phyloP scores from a whole-genome alignment of 2,888 invertebrate genomes.

The Drosophila algonquin region DNA sequence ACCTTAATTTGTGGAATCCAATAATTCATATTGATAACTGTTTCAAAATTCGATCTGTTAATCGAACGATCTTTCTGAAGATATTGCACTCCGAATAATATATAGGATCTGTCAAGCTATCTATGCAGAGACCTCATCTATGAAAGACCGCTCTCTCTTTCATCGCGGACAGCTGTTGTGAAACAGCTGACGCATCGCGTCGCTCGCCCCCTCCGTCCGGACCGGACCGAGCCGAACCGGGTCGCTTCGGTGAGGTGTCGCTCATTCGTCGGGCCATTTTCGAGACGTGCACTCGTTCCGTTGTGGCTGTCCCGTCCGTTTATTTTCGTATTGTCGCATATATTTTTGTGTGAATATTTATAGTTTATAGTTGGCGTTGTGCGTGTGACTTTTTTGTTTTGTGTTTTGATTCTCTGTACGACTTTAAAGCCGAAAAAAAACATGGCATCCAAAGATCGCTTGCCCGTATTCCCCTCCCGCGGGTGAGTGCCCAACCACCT shows the following conservation, averaged over 20 bases:
- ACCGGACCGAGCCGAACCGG: conserved; percentile 18
- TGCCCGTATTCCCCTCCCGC: conserved; percentile 96
- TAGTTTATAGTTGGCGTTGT: conserved; percentile 61
- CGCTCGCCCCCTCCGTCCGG: neutral
- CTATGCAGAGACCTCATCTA: neutral
- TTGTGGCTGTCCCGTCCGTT: conserved; percentile 28
- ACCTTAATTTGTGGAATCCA: no score
- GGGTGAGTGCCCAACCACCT: conserved; percentile 89
- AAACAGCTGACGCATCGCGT: conserved; percentile 32
- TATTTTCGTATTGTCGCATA: conserved; percentile 69
- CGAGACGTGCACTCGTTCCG: conserved; percentile 51
- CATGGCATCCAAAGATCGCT: conserved; percentile 94
- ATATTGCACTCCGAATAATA: neutral
- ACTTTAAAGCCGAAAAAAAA: conserved; percentile 74
- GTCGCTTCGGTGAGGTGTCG: conserved; percentile 19
- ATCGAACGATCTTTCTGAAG: no score
- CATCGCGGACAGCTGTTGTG: conserved; percentile 25
- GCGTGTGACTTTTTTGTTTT: conserved; percentile 36
- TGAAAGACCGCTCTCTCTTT: neutral
- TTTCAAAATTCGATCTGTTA: neutral
- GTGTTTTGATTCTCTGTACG: conserved; percentile 29
- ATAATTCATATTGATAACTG: neutral
- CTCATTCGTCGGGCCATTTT: conserved; percentile 60
- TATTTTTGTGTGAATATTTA: conserved; percentile 73
- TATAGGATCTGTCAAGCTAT: neutral